Conservation (phyloP, 2,888 invertebrate genomes). For the Drosophila greeni region DNA sequence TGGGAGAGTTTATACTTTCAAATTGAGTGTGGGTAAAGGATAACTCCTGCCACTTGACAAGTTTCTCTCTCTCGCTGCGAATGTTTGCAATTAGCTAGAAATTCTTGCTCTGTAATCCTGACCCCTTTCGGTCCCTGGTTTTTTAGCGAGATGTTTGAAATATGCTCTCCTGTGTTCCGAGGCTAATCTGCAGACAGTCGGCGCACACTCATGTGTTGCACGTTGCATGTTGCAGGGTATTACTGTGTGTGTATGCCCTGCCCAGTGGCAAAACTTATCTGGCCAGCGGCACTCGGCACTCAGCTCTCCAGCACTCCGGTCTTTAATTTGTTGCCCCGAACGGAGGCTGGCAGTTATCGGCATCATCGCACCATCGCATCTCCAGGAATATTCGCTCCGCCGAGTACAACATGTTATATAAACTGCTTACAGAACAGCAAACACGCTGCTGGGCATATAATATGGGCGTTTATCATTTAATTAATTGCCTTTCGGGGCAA, state of each 20-base stretch:
- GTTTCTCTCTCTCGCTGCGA: neutral
- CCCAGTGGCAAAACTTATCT: conserved; percentile 21
- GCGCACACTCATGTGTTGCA: conserved; percentile 13
- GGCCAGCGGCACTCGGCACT: conserved; percentile 15
- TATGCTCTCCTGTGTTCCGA: neutral
- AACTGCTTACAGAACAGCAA: conserved; percentile 46
- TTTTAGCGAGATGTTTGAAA: conserved; percentile 4
- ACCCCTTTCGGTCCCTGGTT: neutral
- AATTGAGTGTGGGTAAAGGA: conserved; percentile 9
- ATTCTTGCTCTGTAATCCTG: neutral
- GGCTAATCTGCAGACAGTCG: conserved; percentile 25
- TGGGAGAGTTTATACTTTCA: neutral
- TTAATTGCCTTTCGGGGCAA: conserved; percentile 52
- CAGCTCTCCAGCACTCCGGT: too few relatives aligned
- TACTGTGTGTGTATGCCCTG: too few relatives aligned
- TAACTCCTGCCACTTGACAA: neutral
- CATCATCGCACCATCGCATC: neutral
- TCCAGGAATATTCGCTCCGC: conserved; percentile 1
- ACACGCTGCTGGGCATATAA: conserved; percentile 43
- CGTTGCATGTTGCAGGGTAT: conserved; percentile 2
- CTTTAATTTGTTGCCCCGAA: conserved; percentile 18
- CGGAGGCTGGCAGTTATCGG: conserved; percentile 22
- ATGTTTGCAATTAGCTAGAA: neutral
- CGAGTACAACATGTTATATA: conserved; percentile 37
- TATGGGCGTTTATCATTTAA: conserved; percentile 54